Conservation (phyloP, 2,113 vertebrate genomes). For the Pseudopodoces humilis region DNA sequence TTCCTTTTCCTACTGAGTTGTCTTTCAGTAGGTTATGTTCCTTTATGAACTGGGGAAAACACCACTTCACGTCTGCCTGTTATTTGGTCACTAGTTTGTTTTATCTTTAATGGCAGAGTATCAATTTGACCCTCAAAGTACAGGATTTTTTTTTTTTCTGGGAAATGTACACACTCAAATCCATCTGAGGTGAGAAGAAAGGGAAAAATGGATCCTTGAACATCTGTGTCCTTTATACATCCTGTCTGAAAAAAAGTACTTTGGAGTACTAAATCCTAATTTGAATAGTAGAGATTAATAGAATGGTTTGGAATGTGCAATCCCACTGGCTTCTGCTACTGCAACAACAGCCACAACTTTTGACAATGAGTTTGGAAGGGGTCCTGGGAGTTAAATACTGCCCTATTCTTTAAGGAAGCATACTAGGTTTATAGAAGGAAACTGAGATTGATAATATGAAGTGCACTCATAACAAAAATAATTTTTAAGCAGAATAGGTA, state of each 20-base stretch:
- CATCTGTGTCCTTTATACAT: background rate
- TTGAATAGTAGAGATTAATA: background rate
- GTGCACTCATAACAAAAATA: background rate
- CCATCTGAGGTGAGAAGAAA: background rate
- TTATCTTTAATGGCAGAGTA: background rate
- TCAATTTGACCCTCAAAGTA: background rate
- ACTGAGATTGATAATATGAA: background rate
- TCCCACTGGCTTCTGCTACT: background rate
- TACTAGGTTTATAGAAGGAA: background rate
- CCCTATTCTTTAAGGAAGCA: background rate
- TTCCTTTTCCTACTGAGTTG: background rate
- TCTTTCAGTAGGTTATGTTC: background rate
- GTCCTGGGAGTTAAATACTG: background rate
- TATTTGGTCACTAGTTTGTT: background rate
- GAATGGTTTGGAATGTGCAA: background rate
- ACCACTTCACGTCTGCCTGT: background rate
- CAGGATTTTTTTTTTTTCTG: background rate
- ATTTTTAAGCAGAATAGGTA: background rate
- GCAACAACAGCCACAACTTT: background rate
- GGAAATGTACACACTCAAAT: background rate
- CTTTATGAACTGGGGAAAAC: background rate
- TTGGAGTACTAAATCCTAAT: background rate
- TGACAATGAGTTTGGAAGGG: background rate
- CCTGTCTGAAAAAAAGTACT: background rate
- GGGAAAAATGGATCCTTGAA: background rate